phyloP scores from a whole-genome alignment of 2,888 invertebrate genomes.

The Cheilosia vulpina region DNA sequence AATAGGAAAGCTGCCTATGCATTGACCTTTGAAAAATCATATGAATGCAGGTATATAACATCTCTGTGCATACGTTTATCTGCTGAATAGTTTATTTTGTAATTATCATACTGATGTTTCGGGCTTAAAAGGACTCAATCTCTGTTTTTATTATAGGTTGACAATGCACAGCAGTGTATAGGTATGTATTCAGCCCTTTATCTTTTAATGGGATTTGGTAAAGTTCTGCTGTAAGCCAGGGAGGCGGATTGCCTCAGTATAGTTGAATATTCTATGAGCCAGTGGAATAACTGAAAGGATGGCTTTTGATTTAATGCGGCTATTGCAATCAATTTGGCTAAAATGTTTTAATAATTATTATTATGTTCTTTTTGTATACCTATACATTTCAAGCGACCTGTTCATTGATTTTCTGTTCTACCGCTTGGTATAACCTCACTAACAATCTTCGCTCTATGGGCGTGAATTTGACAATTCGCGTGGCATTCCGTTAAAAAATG shows the following conservation, averaged over 20 bases:
- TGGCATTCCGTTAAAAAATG: too few relatives aligned
- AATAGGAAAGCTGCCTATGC: constrained; percentile 50
- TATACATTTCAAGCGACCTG: too few relatives aligned
- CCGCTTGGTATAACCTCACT: too few relatives aligned
- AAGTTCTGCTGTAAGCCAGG: constrained; percentile 27
- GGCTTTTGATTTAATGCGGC: too few relatives aligned
- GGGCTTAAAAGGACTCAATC: constrained; percentile 33
- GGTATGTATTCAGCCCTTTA: constrained; percentile 1
- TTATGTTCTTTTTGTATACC: too few relatives aligned
- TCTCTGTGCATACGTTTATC: constrained; percentile 49
- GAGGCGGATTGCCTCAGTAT: constrained; percentile 21
- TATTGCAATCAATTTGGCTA: too few relatives aligned
- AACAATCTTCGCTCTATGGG: too few relatives aligned
- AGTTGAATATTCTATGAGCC: too few relatives aligned
- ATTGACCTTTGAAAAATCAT: constrained; percentile 63
- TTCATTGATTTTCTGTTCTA: too few relatives aligned
- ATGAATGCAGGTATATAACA: constrained; percentile 43
- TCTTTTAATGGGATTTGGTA: constrained; percentile 45
- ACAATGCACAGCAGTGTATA: not conserved
- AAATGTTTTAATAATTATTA: too few relatives aligned
- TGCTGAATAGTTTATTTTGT: constrained; percentile 60
- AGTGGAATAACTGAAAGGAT: too few relatives aligned
- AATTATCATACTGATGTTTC: constrained; percentile 56
- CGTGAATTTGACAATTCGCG: too few relatives aligned
- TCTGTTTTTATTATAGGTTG: constrained; percentile 22